Evolutionary conservation across 2,113 vertebrate genomes (phyloP).

Genomic region (Eulemur rufifrons): DNA sequence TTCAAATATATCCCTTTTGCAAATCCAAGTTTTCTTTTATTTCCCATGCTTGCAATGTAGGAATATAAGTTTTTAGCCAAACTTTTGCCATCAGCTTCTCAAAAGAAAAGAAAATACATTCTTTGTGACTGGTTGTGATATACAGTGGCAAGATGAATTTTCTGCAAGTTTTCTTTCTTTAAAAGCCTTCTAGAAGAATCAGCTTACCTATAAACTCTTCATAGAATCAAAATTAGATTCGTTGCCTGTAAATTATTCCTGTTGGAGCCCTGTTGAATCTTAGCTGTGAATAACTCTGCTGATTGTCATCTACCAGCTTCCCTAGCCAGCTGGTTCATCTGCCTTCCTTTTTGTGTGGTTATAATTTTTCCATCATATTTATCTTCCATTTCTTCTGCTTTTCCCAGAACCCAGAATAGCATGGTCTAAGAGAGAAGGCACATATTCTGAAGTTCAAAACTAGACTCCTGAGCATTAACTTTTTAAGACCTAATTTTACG

Average conservation of each 20-base stretch:
- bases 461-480: not conserved
- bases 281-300: not conserved
- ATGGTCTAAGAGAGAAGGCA: not conserved
- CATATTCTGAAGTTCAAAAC: not conserved
- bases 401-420: not conserved
- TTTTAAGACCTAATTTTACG: not conserved
- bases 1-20: not conserved
- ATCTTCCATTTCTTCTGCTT: not conserved
- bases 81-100: not conserved
- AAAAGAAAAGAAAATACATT: not conserved
- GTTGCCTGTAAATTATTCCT: conserved; percentile 10
- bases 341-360: not conserved
- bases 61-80: not conserved
- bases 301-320: not conserved
- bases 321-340: not conserved
- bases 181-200: conserved; percentile 25
- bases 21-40: not conserved
- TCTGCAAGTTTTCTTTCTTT: not conserved
- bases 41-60: not conserved
- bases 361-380: not conserved
- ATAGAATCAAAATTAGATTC: not conserved
- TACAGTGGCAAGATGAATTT: not conserved
- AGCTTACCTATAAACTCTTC: not conserved
- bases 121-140: not conserved
- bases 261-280: not conserved